Evolutionary conservation across 2,888 invertebrate genomes (phyloP).

Genomic region (Cordilura impudica): DNA sequence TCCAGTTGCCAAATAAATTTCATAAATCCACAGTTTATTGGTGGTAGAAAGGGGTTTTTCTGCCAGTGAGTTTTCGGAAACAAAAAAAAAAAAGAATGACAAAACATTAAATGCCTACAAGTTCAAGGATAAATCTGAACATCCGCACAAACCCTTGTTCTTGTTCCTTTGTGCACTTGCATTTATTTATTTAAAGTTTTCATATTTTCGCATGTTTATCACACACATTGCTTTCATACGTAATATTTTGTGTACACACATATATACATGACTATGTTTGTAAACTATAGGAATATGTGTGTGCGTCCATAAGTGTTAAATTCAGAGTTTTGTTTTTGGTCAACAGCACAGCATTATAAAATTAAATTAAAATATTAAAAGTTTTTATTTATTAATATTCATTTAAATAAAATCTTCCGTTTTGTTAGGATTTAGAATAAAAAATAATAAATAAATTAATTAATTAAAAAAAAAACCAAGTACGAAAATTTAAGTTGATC

Average conservation of each 20-base stretch:
- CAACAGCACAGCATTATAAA: no score
- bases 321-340: no score
- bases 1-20: conserved; percentile 20
- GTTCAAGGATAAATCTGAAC: conserved; percentile 58
- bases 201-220: neutral
- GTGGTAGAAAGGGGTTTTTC: neutral
- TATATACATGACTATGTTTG: neutral
- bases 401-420: no score
- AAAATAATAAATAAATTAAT: no score
- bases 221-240: neutral
- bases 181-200: neutral
- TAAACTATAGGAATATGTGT: neutral
- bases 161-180: neutral
- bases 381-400: no score
- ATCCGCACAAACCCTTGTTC: neutral
- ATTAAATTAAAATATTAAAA: no score
- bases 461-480: no score
- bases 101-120: conserved; percentile 55
- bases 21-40: conserved; percentile 17
- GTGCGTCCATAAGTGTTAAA: no score
- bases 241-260: neutral
- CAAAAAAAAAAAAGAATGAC: conserved; percentile 20
- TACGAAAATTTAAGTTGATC: no score
- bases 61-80: neutral
- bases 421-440: no score